These are phyloP conservation scores for Callipepla californica DNA, from an alignment of 2,113 vertebrate genomes.

Conservation along the genomic window DNA sequence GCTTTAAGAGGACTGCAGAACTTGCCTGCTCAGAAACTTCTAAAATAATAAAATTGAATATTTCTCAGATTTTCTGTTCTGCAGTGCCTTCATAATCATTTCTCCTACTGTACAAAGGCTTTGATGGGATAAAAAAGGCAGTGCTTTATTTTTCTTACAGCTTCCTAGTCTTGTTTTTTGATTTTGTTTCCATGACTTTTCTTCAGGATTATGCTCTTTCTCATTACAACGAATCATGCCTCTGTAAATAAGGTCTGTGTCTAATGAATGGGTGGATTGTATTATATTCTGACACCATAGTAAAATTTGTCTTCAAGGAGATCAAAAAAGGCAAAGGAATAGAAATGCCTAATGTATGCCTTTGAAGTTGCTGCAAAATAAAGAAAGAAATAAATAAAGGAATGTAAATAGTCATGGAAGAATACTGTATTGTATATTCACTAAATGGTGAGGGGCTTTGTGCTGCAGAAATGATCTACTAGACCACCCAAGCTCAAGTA, in stretches of 20 bases:
- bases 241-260: slow-evolving; percentile 3
- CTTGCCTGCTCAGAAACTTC: not conserved
- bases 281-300: slow-evolving; percentile 22
- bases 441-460: slow-evolving; percentile 1
- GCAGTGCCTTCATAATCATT: not conserved
- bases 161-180: not conserved
- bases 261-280: not conserved
- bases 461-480: slow-evolving; percentile 5
- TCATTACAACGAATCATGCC: not conserved
- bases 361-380: slow-evolving; percentile 51
- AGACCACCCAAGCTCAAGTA: slow-evolving; percentile 58
- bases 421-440: slow-evolving; percentile 52
- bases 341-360: slow-evolving; percentile 4
- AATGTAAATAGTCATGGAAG: slow-evolving; percentile 49
- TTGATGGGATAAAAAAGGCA: not conserved
- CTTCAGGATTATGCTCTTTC: not conserved
- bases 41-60: slow-evolving; percentile 1
- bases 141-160: not conserved
- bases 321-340: slow-evolving; percentile 37
- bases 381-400: not conserved
- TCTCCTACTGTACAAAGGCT: not conserved
- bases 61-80: slow-evolving; percentile 17
- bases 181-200: not conserved
- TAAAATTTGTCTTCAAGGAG: slow-evolving; percentile 20
- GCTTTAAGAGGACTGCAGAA: slow-evolving; percentile 11